These are phyloP conservation scores for Mamestra configurata DNA, from an alignment of 1,140 invertebrate genomes.

Conservation along the genomic window DNA sequence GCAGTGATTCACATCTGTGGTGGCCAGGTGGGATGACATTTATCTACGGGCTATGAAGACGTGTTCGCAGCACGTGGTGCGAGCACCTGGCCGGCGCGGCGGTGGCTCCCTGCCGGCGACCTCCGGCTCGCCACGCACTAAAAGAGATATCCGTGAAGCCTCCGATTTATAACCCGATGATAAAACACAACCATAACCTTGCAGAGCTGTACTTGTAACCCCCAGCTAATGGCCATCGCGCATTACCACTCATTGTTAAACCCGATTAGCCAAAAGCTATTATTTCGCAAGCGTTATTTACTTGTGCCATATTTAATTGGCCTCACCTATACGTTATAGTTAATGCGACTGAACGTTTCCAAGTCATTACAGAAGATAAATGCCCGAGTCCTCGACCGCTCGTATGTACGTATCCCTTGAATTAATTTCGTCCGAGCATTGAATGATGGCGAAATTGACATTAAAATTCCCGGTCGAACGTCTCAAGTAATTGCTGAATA, in stretches of 20 bases:
- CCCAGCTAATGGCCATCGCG: conserved; percentile 7
- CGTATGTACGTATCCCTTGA: conserved; percentile 73
- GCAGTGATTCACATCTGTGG: conserved; percentile 68
- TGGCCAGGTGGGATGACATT: conserved; percentile 67
- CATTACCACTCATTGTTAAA: conserved; percentile 54
- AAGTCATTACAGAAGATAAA: conserved; percentile 80
- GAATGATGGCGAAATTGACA: conserved; percentile 86
- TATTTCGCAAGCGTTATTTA: conserved; percentile 71
- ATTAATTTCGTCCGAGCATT: conserved; percentile 83
- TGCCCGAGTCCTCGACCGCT: conserved; percentile 63
- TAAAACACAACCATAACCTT: conserved; percentile 37
- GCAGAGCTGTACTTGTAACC: background rate
- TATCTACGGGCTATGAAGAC: conserved; percentile 66
- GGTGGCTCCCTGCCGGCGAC: conserved; percentile 68
- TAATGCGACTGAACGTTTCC: conserved; percentile 71
- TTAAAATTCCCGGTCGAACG: conserved; percentile 85
- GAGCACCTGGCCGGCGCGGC: conserved; percentile 72
- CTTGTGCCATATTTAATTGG: conserved; percentile 76
- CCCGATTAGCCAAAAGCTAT: conserved; percentile 68
- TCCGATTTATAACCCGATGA: conserved; percentile 42
- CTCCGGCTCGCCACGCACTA: conserved; percentile 59
- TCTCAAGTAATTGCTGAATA: conserved; percentile 87
- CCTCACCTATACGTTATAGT: conserved; percentile 70
- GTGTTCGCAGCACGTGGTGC: conserved; percentile 70
- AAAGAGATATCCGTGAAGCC: conserved; percentile 60